Base-by-base conservation (phyloP, 1,140 invertebrate species). In the Xylocopa sonorina region DNA sequence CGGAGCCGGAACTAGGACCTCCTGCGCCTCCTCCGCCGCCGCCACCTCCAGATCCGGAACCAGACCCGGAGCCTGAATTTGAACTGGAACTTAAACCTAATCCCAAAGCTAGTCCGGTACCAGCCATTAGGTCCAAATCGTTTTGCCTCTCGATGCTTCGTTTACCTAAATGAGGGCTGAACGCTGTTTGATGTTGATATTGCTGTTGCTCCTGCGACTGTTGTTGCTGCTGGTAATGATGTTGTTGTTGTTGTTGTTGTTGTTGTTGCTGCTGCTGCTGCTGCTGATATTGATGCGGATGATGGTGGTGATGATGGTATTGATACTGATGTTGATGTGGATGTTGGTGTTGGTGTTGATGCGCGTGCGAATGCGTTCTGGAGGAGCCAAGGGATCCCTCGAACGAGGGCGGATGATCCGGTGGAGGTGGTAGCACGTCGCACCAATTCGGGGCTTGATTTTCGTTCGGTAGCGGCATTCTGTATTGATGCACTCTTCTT, bases 401-500 rank as follows among this genome's bases (percentile, higher is more conserved):
- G 83, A 84, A 10, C 12, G 96, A 96, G 5, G 96, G 96, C 16
- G 96, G 96, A 91, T 97, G 96, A 82, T 97, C 95, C 0, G 96
- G 96, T 1, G 96, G 96, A 57, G 96, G 96, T 12, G 96, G 96
- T 38, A 97, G 92, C 86, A 96, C 95, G 85, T 97, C 96, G 24
- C 95, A 95, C 96, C 96, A 97, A 90, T 96, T 97, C 0, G 96
- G 95, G 27, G 91, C 90, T 32, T 60, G 77, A 51, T 24, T 74
- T 46, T 84, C 82, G 12, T 43, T 53, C 67, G 86, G 83, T 64
- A 73, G 27, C 38, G 88, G 88, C 68, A 88, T 88, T 62, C 91
- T 84, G 51, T 88, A 92, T 51, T 88, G 90, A 50, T 78, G 75
- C 16, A 84, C 80, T 53, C 90, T 83, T 46, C 91, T 88, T 38